Conservation (phyloP, 2,888 invertebrate species). For the Hylaea fasciaria region DNA sequence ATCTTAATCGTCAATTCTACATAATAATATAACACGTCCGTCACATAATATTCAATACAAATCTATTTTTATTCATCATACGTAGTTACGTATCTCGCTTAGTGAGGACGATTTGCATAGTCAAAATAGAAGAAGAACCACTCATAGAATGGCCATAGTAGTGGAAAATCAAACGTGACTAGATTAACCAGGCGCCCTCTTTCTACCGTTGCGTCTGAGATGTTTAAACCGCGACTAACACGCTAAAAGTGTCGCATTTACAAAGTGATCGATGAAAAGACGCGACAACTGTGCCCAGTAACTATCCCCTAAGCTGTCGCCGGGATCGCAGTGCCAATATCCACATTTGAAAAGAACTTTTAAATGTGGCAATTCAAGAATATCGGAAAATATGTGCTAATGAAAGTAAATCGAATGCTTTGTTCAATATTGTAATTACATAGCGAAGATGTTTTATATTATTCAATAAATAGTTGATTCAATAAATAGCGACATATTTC, state of each 20-base stretch:
- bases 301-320: conserved; percentile 17
- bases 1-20: too few species aligned
- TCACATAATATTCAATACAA: too few species aligned
- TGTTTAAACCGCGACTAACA: conserved; percentile 42
- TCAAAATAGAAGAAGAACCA: too few species aligned
- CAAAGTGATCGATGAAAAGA: conserved; percentile 65
- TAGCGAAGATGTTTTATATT: too few species aligned
- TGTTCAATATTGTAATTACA: too few species aligned
- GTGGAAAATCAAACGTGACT: not conserved
- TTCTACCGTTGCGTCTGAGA: conserved; percentile 16
- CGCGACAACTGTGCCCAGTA: conserved; percentile 52
- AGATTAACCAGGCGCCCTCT: conserved; percentile 1
- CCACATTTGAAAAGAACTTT: conserved; percentile 10
- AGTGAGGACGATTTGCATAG: not conserved
- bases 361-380: too few species aligned
- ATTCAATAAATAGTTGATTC: too few species aligned
- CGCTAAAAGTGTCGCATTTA: conserved; percentile 69
- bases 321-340: conserved; percentile 7
- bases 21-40: too few species aligned
- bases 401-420: not conserved
- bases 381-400: not conserved
- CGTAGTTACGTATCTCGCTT: too few species aligned
- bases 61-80: too few species aligned
- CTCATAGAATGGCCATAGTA: not conserved
- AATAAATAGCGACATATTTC: too few species aligned